Evolutionary conservation across 64 coral and sea anemone species (phyloP), one percentile per base, ranked within the genome.

Genomic region (Astreopora myriophthalma): DNA sequence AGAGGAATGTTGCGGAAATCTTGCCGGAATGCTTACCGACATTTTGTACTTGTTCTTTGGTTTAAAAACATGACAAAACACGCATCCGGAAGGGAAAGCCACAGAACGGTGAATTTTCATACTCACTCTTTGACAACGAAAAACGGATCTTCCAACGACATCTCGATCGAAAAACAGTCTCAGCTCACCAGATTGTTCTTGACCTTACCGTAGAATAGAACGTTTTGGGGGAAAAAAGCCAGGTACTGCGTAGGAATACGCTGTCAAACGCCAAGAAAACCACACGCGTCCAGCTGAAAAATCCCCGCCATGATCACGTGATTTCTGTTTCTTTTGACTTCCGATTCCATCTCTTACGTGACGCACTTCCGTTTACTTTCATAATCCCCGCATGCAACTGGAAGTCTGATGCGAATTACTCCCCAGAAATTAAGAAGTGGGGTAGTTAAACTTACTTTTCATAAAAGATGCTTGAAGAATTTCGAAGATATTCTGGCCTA

Each of bases 141-240:
- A 84, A 95, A 95, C 12, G 93, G 93, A 65, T 95, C 93, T 63
- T 95, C 93, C 30, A 95, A 71, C 37, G 93, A 95, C 93, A 95
- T 95, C 22, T 44, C 38, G 11, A 6, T 4, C 6, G 19, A 2
- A 73, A 71, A 73, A 64, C 8, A 34, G 8, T 37, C 8, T 35
- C 13, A 38, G 34, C 35, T 64, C 26, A 38, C 22, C 34, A 83
- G 34, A 64, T 6, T 14, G 19, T 1, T 83, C 32, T 60, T 40
- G 2, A 37, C 7, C 1, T 6, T 13, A 60, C 11, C 14, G 17
- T 30, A 38, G 10, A 83, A 79, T 8, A 40, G 17, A 64, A 38
- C 23, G 10, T 57, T 0, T 6, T 20, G 6, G 57, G n/a, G 0
- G 3, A 25, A 64, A 38, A 1, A 23, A 63, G 76, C 19, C 57